Conservation (phyloP, 2,888 invertebrate species). For the Himalopsyche anomala region DNA sequence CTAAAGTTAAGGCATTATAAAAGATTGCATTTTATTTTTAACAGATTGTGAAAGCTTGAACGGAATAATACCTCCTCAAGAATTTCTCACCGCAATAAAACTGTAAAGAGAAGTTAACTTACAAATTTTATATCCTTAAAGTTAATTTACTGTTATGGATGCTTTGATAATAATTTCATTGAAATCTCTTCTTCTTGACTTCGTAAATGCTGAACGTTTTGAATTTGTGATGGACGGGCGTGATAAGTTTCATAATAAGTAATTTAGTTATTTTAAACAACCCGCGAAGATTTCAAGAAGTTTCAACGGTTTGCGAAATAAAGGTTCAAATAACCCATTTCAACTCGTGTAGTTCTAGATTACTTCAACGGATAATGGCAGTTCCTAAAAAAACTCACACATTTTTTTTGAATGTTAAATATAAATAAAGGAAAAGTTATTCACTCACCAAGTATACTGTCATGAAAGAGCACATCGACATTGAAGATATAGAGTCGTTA, state of each 20-base stretch:
- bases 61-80: slow-evolving; percentile 51
- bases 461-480: no score
- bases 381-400: no score
- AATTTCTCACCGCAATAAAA: slow-evolving; percentile 62
- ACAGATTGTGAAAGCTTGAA: slow-evolving; percentile 49
- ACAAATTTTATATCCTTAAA: slow-evolving; percentile 58
- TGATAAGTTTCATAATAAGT: slow-evolving; percentile 31
- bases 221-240: slow-evolving; percentile 43
- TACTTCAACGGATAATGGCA: no score
- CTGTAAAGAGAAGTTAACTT: slow-evolving; percentile 58
- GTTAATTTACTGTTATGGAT: slow-evolving; percentile 61
- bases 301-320: slow-evolving; percentile 18
- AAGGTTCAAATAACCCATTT: neutral
- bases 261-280: slow-evolving; percentile 32
- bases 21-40: neutral
- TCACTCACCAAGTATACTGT: no score
- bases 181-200: slow-evolving; percentile 51
- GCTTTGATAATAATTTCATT: slow-evolving; percentile 54
- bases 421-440: no score
- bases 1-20: neutral
- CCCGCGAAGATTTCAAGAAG: slow-evolving; percentile 31
- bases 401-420: no score
- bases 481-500: no score
- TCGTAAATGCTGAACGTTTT: slow-evolving; percentile 44
- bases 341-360: no score